phyloP scores from a whole-genome alignment of 2,113 vertebrate genomes.

The Cyanoramphus novaezelandiae region DNA sequence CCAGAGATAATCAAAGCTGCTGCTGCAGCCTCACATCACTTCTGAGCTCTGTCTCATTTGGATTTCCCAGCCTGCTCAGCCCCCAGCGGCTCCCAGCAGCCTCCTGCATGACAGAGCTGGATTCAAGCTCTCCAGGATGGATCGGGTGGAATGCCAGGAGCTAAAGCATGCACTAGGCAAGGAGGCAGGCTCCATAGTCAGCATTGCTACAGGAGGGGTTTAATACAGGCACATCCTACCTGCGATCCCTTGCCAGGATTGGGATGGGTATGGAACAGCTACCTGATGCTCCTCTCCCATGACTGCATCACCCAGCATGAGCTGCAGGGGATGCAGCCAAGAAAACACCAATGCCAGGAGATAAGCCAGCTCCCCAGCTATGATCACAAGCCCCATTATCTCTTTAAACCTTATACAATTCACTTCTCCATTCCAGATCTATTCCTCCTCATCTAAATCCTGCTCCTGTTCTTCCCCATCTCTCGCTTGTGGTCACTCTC shows the following conservation, averaged over 20 bases:
- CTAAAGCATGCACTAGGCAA: background rate
- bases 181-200: background rate
- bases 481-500: fast-evolving
- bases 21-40: background rate
- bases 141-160: background rate
- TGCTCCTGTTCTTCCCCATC: background rate
- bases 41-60: background rate
- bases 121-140: background rate
- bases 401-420: background rate
- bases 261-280: background rate
- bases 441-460: background rate
- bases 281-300: background rate
- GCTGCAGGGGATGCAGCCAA: background rate
- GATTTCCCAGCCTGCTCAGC: background rate
- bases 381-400: background rate
- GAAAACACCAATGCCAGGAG: background rate
- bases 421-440: background rate
- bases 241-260: fast-evolving
- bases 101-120: fast-evolving
- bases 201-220: background rate
- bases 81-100: background rate
- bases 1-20: conserved; percentile 40
- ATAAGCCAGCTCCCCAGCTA: conserved; percentile 18
- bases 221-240: background rate
- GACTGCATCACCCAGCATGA: fast-evolving